Percentiles rank a stretch among this genome's conserved stretches.
These are phyloP conservation scores for Tinea semifulvella DNA, from an alignment of 2,888 invertebrate species.

Conservation along the genomic window DNA sequence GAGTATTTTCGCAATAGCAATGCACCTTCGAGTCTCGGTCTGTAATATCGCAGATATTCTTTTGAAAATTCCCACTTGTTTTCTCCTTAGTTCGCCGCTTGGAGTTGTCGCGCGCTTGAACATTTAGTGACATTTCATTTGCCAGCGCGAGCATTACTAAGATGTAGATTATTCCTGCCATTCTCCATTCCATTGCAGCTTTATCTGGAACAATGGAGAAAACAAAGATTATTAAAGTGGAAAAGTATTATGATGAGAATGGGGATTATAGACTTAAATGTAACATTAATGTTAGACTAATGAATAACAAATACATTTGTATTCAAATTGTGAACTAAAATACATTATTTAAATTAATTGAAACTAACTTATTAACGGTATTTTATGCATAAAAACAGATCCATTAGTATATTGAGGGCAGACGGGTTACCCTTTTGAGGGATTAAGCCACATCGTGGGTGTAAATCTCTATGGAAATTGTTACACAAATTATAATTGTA, in stretches of 20 bases:
- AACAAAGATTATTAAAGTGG: background rate
- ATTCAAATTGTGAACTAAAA: no score
- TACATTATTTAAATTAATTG: no score
- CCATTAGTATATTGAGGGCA: no score
- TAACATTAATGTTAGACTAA: no score
- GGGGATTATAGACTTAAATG: no score
- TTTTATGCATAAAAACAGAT: no score
- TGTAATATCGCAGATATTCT: conserved; percentile 68
- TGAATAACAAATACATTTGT: no score
- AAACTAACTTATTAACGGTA: no score
- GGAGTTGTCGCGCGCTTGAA: conserved; percentile 52
- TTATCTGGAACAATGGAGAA: conserved; percentile 47
- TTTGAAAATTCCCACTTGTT: conserved; percentile 46
- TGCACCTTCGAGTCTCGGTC: conserved; percentile 67
- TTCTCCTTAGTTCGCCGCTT: conserved; percentile 57
- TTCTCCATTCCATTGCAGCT: conserved; percentile 48
- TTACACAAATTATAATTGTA: no score
- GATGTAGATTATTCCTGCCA: conserved; percentile 49
- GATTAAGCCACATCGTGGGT: conserved; percentile 19
- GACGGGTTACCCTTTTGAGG: conserved; percentile 18
- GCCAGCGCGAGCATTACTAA: conserved; percentile 52
- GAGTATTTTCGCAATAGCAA: conserved; percentile 73
- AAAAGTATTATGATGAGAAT: no score
- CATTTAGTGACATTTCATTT: conserved; percentile 57
- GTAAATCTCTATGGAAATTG: conserved; percentile 6